These are phyloP conservation scores for Eurypyga helias DNA, from an alignment of 2,113 vertebrate species.

Conservation along the genomic window DNA sequence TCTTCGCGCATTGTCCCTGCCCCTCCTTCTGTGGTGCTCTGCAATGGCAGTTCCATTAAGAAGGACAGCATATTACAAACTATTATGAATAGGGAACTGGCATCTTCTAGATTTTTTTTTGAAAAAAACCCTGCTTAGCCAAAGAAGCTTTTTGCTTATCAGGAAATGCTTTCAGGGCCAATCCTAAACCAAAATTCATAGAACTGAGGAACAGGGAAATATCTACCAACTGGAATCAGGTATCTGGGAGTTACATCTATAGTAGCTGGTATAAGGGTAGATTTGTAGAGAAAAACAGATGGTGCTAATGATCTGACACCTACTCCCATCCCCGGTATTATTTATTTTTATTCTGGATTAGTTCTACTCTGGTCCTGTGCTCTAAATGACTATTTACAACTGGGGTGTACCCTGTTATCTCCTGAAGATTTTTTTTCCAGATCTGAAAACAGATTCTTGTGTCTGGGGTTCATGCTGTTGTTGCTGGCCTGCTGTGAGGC, in stretches of 20 bases:
- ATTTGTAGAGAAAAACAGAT: not conserved
- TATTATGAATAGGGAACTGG: not conserved
- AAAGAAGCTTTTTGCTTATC: not conserved
- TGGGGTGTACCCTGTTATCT: not conserved
- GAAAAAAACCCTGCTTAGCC: not conserved
- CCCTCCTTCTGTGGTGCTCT: not conserved
- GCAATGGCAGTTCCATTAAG: not conserved
- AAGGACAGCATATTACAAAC: not conserved
- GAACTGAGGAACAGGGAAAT: not conserved
- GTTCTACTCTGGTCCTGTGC: not conserved
- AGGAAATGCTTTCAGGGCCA: not conserved
- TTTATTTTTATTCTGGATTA: not conserved
- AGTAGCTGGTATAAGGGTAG: not conserved
- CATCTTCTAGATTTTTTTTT: not conserved
- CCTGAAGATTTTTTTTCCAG: not conserved
- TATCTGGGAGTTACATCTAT: not conserved
- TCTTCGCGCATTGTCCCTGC: not conserved
- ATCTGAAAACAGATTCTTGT: no score
- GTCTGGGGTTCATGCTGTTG: not conserved
- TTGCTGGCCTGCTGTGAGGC: not conserved
- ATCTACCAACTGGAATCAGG: not conserved
- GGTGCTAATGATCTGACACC: not conserved
- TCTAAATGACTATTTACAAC: not conserved
- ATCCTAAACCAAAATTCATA: not conserved
- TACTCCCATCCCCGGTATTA: fast-evolving